Conservation (phyloP, 2,113 vertebrate genomes). For the Philantomba maxwellii region DNA sequence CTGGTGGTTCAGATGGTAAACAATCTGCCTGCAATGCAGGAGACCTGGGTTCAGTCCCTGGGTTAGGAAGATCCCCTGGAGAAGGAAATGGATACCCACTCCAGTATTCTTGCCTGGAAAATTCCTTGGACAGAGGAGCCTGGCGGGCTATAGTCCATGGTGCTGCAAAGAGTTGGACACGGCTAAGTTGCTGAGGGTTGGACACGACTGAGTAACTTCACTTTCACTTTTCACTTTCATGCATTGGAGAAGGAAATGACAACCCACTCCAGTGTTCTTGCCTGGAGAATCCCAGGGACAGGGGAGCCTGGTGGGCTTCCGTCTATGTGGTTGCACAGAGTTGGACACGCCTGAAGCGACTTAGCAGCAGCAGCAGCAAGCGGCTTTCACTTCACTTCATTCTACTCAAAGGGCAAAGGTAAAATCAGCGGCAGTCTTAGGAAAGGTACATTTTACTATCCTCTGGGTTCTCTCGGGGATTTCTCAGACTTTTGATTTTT, state of each 20-base stretch:
- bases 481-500: background rate
- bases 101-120: background rate
- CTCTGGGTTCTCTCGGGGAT: background rate
- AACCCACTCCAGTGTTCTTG: background rate
- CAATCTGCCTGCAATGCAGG: background rate
- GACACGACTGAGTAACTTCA: too few species aligned
- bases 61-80: background rate
- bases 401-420: background rate
- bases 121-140: background rate
- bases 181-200: background rate
- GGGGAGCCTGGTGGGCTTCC: background rate
- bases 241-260: too few species aligned
- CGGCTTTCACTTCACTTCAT: background rate
- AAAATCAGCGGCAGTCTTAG: background rate
- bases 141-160: background rate
- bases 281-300: background rate
- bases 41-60: background rate
- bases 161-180: background rate
- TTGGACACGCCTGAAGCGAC: background rate
- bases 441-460: background rate
- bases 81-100: background rate
- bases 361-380: too few species aligned
- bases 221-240: too few species aligned
- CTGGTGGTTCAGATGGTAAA: background rate
- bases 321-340: background rate